Percentiles rank a stretch among this genome's conserved stretches.
Conservation (phyloP, 2,113 vertebrate species). For the Egretta garzetta region DNA sequence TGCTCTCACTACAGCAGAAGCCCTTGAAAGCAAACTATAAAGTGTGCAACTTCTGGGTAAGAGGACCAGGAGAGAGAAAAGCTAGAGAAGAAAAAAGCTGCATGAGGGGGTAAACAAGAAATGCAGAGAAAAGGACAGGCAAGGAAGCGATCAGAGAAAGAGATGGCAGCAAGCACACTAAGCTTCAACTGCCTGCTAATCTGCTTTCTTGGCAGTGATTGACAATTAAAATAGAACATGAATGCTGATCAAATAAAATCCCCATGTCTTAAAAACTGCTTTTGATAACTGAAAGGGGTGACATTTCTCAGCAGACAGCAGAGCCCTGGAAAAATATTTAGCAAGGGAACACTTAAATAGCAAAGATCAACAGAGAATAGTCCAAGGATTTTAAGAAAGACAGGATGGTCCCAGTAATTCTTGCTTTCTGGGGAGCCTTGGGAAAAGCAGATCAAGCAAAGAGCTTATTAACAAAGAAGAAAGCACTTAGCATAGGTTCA, state of each 20-base stretch:
- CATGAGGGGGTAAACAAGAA: neutral
- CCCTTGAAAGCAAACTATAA: neutral
- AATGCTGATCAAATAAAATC: neutral
- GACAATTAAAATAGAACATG: neutral
- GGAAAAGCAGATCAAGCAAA: neutral
- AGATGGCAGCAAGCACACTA: neutral
- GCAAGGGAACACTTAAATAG: neutral
- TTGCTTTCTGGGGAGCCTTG: neutral
- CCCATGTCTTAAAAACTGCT: neutral
- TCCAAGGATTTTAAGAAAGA: conserved; percentile 3
- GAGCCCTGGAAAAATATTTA: neutral
- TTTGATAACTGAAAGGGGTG: neutral
- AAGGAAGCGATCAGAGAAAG: neutral
- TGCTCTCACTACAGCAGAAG: neutral
- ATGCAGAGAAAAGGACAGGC: neutral
- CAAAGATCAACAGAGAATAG: neutral
- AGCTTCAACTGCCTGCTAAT: neutral
- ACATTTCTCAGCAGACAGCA: neutral
- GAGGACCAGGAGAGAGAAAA: neutral
- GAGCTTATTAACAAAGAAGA: neutral
- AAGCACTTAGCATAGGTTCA: conserved; percentile 10
- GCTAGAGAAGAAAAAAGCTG: neutral
- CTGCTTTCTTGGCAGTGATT: neutral
- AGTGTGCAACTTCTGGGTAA: neutral
- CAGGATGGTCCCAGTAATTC: neutral